A percentile compares a stretch with the other conserved stretches of the same genome.
Evolutionary conservation across 1,140 invertebrate genomes (phyloP).

Genomic region (Bombus sibiricus): DNA sequence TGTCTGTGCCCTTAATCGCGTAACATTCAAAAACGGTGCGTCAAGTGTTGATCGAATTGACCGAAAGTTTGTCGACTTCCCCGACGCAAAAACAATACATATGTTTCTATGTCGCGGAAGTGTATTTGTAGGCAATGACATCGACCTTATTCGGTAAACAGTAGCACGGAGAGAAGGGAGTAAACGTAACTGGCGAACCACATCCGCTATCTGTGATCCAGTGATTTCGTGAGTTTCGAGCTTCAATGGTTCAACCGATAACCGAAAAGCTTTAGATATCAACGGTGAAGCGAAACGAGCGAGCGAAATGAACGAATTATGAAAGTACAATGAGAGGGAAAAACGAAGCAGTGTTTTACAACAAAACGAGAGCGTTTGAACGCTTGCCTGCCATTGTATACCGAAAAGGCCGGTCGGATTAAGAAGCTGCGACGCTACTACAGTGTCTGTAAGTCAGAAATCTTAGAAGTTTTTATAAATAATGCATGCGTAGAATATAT

Average conservation of each 20-base stretch:
- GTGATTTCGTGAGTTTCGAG: not conserved
- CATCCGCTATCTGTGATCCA: not conserved
- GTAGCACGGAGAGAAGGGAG: not conserved
- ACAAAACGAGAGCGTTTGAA: not conserved
- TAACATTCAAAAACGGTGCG: not conserved
- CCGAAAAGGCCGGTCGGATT: not conserved
- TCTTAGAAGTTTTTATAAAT: conserved; percentile 1
- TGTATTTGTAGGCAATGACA: not conserved
- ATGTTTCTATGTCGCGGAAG: no score
- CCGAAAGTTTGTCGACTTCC: not conserved
- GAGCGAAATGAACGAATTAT: not conserved
- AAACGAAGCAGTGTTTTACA: not conserved
- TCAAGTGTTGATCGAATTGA: not conserved
- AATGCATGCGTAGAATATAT: not conserved
- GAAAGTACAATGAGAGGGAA: not conserved
- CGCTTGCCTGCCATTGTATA: not conserved
- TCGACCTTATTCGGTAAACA: conserved; percentile 23
- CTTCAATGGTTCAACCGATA: no score
- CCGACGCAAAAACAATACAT: not conserved
- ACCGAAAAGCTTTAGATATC: not conserved
- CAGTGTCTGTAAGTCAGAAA: conserved; percentile 11
- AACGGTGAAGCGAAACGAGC: not conserved
- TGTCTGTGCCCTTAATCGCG: not conserved
- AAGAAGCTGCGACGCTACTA: not conserved
- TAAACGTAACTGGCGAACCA: not conserved